Evolutionary conservation across 2,888 invertebrate species (phyloP).

Genomic region (Mesochorus sp.): DNA sequence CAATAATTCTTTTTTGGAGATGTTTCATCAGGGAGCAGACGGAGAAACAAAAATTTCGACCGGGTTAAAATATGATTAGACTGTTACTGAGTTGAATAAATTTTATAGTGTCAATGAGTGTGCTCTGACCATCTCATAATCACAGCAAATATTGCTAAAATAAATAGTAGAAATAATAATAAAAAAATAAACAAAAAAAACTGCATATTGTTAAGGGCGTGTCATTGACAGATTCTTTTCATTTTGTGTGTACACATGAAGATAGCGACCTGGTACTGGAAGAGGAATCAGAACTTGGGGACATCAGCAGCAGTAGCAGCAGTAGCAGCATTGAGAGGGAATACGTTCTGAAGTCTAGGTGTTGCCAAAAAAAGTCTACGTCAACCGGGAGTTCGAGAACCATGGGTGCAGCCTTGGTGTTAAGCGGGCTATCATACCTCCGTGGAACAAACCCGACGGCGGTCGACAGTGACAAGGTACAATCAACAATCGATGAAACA

Average conservation of each 20-base stretch:
- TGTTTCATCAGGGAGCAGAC: too few relatives aligned
- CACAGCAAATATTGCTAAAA: neutral
- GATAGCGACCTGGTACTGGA: slow-evolving; percentile 79
- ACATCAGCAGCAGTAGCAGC: slow-evolving; percentile 73
- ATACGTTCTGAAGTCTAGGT: slow-evolving; percentile 59
- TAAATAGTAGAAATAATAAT: slow-evolving; percentile 18
- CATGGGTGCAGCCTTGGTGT: too few relatives aligned
- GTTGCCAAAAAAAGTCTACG: slow-evolving; percentile 9
- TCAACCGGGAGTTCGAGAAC: slow-evolving; percentile 25
- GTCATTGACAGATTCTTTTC: slow-evolving; percentile 73
- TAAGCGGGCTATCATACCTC: too few relatives aligned
- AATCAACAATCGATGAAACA: slow-evolving; percentile 10
- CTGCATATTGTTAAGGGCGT: slow-evolving; percentile 49
- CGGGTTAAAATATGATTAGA: too few relatives aligned
- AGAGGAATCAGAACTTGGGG: slow-evolving; percentile 82
- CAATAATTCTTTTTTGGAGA: too few relatives aligned
- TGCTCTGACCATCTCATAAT: neutral
- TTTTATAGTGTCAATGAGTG: too few relatives aligned
- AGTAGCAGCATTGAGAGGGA: slow-evolving; percentile 77
- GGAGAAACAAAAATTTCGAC: too few relatives aligned
- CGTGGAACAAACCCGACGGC: too few relatives aligned
- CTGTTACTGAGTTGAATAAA: too few relatives aligned
- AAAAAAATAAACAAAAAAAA: slow-evolving; percentile 42
- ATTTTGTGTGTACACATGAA: slow-evolving; percentile 78
- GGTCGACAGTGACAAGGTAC: too few relatives aligned